Conservation (phyloP, 2,888 invertebrate genomes). For the Latrodectus elegans region DNA sequence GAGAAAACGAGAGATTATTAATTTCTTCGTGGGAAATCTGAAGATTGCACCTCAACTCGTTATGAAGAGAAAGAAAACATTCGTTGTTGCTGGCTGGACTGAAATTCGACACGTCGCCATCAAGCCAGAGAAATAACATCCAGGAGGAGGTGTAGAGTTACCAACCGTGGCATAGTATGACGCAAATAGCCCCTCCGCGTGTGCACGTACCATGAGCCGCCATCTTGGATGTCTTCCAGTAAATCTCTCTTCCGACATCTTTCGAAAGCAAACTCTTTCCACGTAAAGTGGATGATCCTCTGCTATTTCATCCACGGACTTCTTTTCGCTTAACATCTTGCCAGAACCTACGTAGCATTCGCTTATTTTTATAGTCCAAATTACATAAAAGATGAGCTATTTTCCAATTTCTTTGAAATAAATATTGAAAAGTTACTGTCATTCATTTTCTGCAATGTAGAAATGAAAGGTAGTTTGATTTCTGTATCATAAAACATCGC, state of each 20-base stretch:
- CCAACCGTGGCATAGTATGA: conserved; percentile 59
- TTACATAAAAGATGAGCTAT: too few species aligned
- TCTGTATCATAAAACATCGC: too few species aligned
- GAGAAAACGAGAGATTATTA: too few species aligned
- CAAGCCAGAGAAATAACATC: conserved; percentile 35
- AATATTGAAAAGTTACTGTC: too few species aligned
- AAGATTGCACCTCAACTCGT: too few species aligned
- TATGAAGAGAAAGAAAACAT: too few species aligned
- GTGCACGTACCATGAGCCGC: conserved; percentile 52
- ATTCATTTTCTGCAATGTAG: too few species aligned
- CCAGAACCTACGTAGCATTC: too few species aligned
- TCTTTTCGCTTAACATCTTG: not conserved
- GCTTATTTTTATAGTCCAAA: too few species aligned
- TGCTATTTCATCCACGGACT: not conserved
- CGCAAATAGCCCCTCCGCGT: conserved; percentile 60
- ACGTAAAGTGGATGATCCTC: not conserved
- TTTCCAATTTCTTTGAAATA: too few species aligned
- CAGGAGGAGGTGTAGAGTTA: conserved; percentile 54
- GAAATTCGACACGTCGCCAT: conserved; percentile 40
- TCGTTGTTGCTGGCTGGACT: not conserved
- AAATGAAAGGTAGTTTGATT: too few species aligned
- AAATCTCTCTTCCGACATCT: conserved; percentile 30
- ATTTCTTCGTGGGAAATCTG: too few species aligned
- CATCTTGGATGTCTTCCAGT: conserved; percentile 67
- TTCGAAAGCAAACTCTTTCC: conserved; percentile 33